Evolutionary conservation across 1,140 invertebrate genomes (phyloP).

Genomic region (Neodiprion pinetum): DNA sequence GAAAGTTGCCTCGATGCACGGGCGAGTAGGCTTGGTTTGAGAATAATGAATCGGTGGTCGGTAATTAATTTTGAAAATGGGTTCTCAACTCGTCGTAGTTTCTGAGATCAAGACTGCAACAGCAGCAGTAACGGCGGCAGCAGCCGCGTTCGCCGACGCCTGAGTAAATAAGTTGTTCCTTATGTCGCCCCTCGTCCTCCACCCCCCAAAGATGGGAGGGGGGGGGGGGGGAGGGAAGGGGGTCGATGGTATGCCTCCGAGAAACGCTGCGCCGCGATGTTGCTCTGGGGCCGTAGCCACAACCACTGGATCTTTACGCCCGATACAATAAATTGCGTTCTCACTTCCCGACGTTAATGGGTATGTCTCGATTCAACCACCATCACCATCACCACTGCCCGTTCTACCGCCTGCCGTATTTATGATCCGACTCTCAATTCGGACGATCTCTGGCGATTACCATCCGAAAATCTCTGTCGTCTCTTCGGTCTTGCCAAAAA

Average conservation of each 20-base stretch:
- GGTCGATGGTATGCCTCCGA: background rate
- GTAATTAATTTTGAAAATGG: constrained; percentile 34
- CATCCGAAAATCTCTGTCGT: no score
- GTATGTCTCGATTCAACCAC: background rate
- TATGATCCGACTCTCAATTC: background rate
- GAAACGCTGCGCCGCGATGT: no score
- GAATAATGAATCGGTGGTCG: constrained; percentile 31
- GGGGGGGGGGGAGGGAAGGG: background rate
- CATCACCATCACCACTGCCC: no score
- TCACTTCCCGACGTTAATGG: constrained; percentile 6
- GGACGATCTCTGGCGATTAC: background rate
- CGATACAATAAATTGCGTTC: constrained; percentile 5
- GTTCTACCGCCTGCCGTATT: background rate
- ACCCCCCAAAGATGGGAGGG: background rate
- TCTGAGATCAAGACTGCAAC: no score
- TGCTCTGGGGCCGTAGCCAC: background rate
- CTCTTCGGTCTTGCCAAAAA: background rate
- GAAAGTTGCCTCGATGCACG: no score
- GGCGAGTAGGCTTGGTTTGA: constrained; percentile 26
- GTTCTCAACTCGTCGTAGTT: constrained; percentile 33
- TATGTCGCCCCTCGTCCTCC: background rate
- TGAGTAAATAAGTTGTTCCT: background rate
- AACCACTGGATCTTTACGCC: background rate
- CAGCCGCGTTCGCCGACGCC: background rate
- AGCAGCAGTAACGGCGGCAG: no score